A percentile compares a stretch with the other conserved stretches of the same genome.
These are phyloP conservation scores for Ceryle rudis DNA, from an alignment of 2,797 vertebrate species.

Conservation along the genomic window DNA sequence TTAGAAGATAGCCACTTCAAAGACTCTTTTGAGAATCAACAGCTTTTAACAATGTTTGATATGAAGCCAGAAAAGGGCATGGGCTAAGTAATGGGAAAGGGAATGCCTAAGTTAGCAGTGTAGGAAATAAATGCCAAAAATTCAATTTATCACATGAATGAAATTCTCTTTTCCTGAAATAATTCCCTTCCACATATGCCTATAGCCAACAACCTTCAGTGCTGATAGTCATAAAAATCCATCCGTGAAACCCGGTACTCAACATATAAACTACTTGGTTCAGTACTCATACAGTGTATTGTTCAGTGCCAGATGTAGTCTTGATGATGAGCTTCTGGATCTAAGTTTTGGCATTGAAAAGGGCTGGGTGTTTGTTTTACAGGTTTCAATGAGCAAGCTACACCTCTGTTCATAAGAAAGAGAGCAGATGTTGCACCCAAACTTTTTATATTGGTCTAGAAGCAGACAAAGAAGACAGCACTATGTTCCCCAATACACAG, in stretches of 20 bases:
- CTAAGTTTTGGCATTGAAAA: not conserved
- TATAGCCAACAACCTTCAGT: not conserved
- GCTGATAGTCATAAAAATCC: not conserved
- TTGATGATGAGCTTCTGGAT: not conserved
- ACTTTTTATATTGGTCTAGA: not conserved
- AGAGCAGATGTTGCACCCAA: not conserved
- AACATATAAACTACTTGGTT: not conserved
- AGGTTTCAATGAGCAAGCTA: not conserved
- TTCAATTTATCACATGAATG: not conserved
- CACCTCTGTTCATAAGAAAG: not conserved
- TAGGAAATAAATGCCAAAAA: conserved; percentile 47
- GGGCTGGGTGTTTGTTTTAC: not conserved
- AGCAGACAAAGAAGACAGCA: not conserved
- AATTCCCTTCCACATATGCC: not conserved
- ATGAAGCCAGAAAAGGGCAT: conserved; percentile 49
- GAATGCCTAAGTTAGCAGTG: conserved; percentile 21
- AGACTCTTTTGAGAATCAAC: conserved; percentile 57
- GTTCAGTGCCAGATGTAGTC: not conserved
- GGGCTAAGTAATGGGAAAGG: not conserved
- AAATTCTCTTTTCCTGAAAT: conserved; percentile 1
- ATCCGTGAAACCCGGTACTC: not conserved
- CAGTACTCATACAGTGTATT: not conserved
- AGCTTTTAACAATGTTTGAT: conserved; percentile 61
- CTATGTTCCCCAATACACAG: not conserved
- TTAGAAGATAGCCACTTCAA: conserved; percentile 73